Conservation (phyloP, 2,797 vertebrate species). For the Valencia hispanica region DNA sequence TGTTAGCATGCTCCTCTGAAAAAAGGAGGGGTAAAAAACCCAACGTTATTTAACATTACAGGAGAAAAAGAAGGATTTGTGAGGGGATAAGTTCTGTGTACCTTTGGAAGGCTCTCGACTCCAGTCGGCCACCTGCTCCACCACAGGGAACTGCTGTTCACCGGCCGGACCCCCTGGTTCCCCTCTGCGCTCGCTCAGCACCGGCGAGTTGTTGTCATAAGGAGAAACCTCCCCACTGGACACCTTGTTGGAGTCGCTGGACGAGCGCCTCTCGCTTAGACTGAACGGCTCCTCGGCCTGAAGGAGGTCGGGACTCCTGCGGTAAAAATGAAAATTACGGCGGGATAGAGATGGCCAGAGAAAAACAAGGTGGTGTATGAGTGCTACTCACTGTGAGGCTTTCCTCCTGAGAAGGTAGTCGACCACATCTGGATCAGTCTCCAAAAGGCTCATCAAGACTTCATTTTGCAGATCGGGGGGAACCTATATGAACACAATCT, state of each 20-base stretch:
- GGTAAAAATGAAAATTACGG: conserved; percentile 3
- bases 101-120: conserved; percentile 84
- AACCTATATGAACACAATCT: conserved; percentile 78
- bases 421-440: conserved; percentile 94
- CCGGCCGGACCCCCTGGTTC: conserved; percentile 74
- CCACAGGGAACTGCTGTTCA: conserved; percentile 82
- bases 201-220: conserved; percentile 96
- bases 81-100: conserved; percentile 51
- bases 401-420: conserved; percentile 95
- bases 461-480: conserved; percentile 95
- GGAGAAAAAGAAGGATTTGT: background rate
- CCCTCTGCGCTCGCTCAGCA: conserved; percentile 88
- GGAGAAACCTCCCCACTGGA: conserved; percentile 96
- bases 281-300: conserved; percentile 84
- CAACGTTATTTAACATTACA: background rate
- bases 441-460: conserved; percentile 92
- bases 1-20: conserved; percentile 88
- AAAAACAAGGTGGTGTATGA: background rate
- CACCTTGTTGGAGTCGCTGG: conserved; percentile 94
- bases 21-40: conserved; percentile 10
- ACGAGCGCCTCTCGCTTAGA: conserved; percentile 88
- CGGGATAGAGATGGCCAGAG: background rate
- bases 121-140: conserved; percentile 81
- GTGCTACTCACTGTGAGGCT: conserved; percentile 87
- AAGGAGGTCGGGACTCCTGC: conserved; percentile 89